Conservation (phyloP, 2,888 invertebrate species). For the Bibio marci region DNA sequence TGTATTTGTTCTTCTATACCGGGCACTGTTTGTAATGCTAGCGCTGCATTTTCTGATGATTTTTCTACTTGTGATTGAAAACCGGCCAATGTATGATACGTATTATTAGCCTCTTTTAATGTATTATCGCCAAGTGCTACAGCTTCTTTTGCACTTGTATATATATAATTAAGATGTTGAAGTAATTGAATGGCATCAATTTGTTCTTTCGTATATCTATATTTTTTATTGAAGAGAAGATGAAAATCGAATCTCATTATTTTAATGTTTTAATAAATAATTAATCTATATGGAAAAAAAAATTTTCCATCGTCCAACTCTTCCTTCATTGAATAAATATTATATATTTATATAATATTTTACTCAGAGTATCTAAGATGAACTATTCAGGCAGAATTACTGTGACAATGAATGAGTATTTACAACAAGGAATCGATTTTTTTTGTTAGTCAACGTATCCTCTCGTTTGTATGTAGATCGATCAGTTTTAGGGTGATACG, state of each 20-base stretch:
- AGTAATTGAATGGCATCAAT: slow-evolving; percentile 62
- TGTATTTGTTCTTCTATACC: slow-evolving; percentile 53
- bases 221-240: too few species aligned
- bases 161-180: slow-evolving; percentile 58
- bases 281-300: too few species aligned
- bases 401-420: too few species aligned
- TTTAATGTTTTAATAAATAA: not conserved
- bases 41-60: slow-evolving; percentile 62
- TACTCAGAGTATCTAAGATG: too few species aligned
- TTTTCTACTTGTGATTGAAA: slow-evolving; percentile 82
- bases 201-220: slow-evolving; percentile 46
- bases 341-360: too few species aligned
- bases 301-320: not conserved
- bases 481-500: too few species aligned
- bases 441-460: too few species aligned
- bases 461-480: too few species aligned
- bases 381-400: too few species aligned
- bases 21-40: slow-evolving; percentile 57
- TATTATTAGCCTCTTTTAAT: slow-evolving; percentile 60
- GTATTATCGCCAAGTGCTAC: slow-evolving; percentile 72
- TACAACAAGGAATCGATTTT: too few species aligned
- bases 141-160: slow-evolving; percentile 63
- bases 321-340: not conserved
- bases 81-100: slow-evolving; percentile 43
- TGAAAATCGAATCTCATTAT: too few species aligned